These are phyloP conservation scores for Helicoverpa zea DNA, from an alignment of 1,140 invertebrate species.

Conservation along the genomic window DNA sequence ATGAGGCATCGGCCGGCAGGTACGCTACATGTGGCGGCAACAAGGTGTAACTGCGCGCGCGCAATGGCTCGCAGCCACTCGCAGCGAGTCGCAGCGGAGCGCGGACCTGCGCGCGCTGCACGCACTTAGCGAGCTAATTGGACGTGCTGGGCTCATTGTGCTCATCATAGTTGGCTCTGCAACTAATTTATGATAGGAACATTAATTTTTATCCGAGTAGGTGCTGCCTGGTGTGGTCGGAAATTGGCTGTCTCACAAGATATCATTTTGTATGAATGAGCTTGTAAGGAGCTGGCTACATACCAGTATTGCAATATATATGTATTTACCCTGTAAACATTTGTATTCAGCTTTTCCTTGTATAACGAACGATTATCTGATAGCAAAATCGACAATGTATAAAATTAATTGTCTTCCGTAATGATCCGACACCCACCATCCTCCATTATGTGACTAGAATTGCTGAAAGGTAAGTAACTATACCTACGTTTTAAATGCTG, in stretches of 20 bases:
- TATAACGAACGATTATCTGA: too few relatives aligned
- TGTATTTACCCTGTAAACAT: too few relatives aligned
- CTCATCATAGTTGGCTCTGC: slow-evolving; percentile 40
- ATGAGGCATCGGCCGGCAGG: slow-evolving; percentile 34
- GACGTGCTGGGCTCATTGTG: slow-evolving; percentile 36
- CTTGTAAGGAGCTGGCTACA: not conserved
- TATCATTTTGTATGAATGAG: not conserved
- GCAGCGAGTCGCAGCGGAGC: slow-evolving; percentile 47
- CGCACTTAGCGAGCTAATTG: slow-evolving; percentile 45
- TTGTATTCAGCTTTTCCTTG: too few relatives aligned
- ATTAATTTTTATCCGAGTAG: slow-evolving; percentile 39
- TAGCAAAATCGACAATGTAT: too few relatives aligned
- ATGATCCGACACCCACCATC: too few relatives aligned
- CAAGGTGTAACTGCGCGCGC: slow-evolving; percentile 55
- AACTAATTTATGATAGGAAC: slow-evolving; percentile 29
- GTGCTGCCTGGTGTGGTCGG: not conserved
- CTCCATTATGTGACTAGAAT: too few relatives aligned
- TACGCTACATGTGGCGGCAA: slow-evolving; percentile 57
- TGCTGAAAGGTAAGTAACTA: too few relatives aligned
- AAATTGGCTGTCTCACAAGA: not conserved
- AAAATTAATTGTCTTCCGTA: too few relatives aligned
- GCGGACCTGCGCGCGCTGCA: slow-evolving; percentile 38
- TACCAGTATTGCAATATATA: too few relatives aligned
- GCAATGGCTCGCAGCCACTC: slow-evolving; percentile 55
- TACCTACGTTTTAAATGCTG: too few relatives aligned